Evolutionary conservation across 2,888 invertebrate genomes (phyloP).

Genomic region (Geotrupes spiniger): DNA sequence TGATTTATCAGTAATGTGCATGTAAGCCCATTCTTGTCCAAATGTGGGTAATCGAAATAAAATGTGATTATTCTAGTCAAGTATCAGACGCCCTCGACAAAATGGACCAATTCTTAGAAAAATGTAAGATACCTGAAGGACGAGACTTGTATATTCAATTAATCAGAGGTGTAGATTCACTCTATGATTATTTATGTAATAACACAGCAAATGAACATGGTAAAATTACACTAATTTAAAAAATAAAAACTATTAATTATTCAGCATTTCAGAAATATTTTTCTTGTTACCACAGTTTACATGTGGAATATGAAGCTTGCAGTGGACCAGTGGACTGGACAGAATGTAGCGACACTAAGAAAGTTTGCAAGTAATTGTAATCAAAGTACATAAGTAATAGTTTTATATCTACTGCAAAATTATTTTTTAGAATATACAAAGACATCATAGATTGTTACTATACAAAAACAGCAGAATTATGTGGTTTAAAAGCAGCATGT

Average conservation of each 20-base stretch:
- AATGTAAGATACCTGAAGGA: slow-evolving; percentile 45
- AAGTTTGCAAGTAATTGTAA: slow-evolving; percentile 49
- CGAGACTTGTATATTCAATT: slow-evolving; percentile 53
- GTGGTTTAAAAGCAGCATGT: slow-evolving; percentile 51
- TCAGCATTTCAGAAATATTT: slow-evolving; percentile 43
- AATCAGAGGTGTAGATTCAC: slow-evolving; percentile 48
- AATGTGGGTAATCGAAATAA: background rate
- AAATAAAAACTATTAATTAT: slow-evolving; percentile 9
- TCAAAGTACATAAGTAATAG: slow-evolving; percentile 4
- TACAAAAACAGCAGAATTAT: slow-evolving; percentile 52
- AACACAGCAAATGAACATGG: slow-evolving; percentile 15
- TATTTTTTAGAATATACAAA: slow-evolving; percentile 47
- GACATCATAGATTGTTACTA: slow-evolving; percentile 55
- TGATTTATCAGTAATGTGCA: slow-evolving; percentile 46
- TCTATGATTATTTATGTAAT: slow-evolving; percentile 49
- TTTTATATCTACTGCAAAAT: slow-evolving; percentile 8
- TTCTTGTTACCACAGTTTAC: slow-evolving; percentile 49
- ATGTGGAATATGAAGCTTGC: slow-evolving; percentile 54
- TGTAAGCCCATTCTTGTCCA: slow-evolving; percentile 30
- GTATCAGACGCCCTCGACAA: slow-evolving; percentile 43
- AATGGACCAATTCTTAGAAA: slow-evolving; percentile 45
- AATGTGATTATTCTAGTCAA: slow-evolving; percentile 34
- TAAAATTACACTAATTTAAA: slow-evolving; percentile 3
- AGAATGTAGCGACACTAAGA: slow-evolving; percentile 48
- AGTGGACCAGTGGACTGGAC: slow-evolving; percentile 57